Percentiles rank a stretch among this genome's conserved stretches.
Evolutionary conservation across 2,797 vertebrate species (phyloP).

Genomic region (Hydrophis major): DNA sequence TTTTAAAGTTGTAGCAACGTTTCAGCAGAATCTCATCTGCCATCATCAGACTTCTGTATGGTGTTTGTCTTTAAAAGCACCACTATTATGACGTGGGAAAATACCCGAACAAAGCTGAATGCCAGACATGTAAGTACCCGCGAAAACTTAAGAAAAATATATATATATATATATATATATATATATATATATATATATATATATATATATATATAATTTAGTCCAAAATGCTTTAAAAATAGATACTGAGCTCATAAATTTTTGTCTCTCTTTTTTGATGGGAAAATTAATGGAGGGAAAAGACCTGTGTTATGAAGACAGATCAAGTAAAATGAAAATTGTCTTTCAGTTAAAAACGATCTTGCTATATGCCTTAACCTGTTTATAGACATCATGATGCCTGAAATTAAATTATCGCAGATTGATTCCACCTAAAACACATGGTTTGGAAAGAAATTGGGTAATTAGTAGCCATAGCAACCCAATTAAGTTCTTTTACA

Average conservation of each 20-base stretch:
- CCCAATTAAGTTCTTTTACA: constrained; percentile 70
- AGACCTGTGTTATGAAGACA: accelerated
- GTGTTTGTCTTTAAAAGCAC: too few species aligned
- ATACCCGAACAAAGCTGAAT: too few species aligned
- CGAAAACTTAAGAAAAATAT: too few species aligned
- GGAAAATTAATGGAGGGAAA: neutral
- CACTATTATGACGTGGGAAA: too few species aligned
- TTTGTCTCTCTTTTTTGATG: neutral
- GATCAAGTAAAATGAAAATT: neutral
- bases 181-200: too few species aligned
- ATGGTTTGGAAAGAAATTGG: constrained; percentile 62
- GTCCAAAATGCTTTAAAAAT: neutral
- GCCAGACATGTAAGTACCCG: too few species aligned
- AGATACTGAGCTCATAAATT: neutral
- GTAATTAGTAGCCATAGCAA: constrained; percentile 71
- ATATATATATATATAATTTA: too few species aligned
- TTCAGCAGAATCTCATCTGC: too few species aligned
- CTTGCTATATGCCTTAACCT: constrained; percentile 45
- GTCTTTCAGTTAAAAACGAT: constrained; percentile 21
- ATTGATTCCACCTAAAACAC: constrained; percentile 67
- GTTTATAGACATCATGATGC: constrained; percentile 29
- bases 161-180: too few species aligned
- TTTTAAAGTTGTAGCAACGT: too few species aligned
- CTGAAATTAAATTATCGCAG: constrained; percentile 58
- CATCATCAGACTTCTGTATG: too few species aligned